phyloP scores from a whole-genome alignment of 2,113 vertebrate genomes.

The Syrmaticus mikado region DNA sequence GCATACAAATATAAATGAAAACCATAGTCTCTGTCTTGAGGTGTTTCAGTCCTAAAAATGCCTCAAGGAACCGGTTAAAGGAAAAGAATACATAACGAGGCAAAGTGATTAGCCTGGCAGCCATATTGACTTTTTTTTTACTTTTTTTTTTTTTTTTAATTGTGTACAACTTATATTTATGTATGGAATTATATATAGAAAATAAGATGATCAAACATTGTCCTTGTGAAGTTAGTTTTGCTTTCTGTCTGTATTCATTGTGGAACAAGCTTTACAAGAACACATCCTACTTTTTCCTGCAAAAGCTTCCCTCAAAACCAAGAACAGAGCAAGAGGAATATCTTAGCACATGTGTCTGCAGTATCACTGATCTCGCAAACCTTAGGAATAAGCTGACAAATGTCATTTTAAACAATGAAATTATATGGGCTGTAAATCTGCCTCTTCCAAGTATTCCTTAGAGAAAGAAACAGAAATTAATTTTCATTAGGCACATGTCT shows the following conservation, averaged over 20 bases:
- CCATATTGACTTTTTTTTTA: background rate
- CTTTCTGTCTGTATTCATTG: background rate
- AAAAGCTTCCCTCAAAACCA: background rate
- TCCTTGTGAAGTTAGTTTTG: background rate
- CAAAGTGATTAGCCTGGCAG: background rate
- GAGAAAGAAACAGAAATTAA: background rate
- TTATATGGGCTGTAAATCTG: background rate
- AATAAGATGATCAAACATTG: background rate
- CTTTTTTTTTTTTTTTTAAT: background rate
- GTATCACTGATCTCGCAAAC: background rate
- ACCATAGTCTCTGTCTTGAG: background rate
- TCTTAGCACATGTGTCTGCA: background rate
- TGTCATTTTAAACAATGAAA: background rate
- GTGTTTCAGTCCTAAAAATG: background rate
- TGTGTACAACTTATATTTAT: background rate
- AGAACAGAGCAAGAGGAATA: background rate
- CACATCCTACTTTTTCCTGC: background rate
- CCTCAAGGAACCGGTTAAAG: background rate
- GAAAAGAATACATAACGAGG: background rate
- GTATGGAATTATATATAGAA: background rate
- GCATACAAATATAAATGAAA: background rate
- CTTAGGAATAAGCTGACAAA: background rate
- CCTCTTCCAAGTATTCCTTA: background rate
- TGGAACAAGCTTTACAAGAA: conserved; percentile 6
- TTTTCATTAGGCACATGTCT: background rate